Percentiles rank a stretch among this genome's conserved stretches.
Evolutionary conservation across 2,113 vertebrate species (phyloP).

Genomic region (Hyla sarda): DNA sequence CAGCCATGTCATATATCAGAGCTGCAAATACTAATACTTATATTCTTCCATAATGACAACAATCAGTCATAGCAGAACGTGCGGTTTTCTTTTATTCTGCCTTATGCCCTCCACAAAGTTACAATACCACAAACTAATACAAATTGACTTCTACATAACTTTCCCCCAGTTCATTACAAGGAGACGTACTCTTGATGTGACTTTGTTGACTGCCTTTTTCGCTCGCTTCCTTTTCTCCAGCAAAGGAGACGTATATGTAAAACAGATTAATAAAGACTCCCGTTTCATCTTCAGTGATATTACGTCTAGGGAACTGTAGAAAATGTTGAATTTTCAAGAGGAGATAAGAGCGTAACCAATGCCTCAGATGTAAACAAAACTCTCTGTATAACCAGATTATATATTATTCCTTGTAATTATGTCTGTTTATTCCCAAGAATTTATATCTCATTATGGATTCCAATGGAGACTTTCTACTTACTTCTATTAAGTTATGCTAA

Average conservation of each 20-base stretch:
- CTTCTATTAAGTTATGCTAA: conserved; percentile 34
- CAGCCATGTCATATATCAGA: background rate
- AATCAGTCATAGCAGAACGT: background rate
- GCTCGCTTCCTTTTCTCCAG: background rate
- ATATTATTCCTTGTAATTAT: conserved; percentile 39
- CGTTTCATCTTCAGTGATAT: conserved; percentile 30
- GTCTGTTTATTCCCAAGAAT: background rate
- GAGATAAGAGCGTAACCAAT: conserved; percentile 2
- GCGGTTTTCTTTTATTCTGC: background rate
- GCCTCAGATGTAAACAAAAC: conserved; percentile 32
- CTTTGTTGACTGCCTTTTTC: background rate
- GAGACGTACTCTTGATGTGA: conserved; percentile 5
- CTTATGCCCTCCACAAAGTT: background rate
- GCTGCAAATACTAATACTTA: background rate
- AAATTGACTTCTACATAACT: conserved; percentile 26
- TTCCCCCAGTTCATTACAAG: conserved; percentile 28
- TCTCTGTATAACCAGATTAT: conserved; percentile 28
- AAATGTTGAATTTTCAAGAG: conserved; percentile 28
- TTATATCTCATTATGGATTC: conserved; percentile 35
- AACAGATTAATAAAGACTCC: conserved; percentile 17
- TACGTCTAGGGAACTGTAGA: conserved; percentile 25
- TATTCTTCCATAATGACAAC: background rate
- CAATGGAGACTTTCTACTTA: conserved; percentile 11
- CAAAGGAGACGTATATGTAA: conserved; percentile 18
- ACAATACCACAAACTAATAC: conserved; percentile 8